A percentile compares a stretch with the other conserved stretches of the same genome.
phyloP scores from a whole-genome alignment of 2,797 vertebrate genomes.

The Lithobates sylvaticus region DNA sequence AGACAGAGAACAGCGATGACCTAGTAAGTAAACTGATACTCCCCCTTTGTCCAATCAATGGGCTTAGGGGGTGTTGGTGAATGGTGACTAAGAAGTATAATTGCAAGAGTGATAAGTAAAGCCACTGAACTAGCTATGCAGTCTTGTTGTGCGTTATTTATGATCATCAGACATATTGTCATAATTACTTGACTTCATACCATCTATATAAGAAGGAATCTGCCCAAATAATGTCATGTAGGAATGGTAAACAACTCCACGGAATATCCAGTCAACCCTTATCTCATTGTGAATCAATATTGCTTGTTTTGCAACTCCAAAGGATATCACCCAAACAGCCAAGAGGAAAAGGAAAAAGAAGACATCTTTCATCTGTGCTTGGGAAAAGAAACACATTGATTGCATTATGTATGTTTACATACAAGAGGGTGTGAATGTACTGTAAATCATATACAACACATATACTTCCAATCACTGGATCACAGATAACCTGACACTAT shows the following conservation, averaged over 20 bases:
- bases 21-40: no score
- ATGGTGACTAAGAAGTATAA: no score
- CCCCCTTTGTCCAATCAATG: no score
- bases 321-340: slow-evolving; percentile 96
- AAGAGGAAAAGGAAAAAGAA: slow-evolving; percentile 98
- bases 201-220: slow-evolving; percentile 87
- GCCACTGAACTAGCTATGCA: no score
- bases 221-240: slow-evolving; percentile 94
- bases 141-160: background rate
- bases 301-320: slow-evolving; percentile 94
- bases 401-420: no score
- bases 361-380: slow-evolving; percentile 91
- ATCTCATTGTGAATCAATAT: slow-evolving; percentile 93
- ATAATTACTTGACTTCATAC: slow-evolving; percentile 70
- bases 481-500: no score
- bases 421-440: no score
- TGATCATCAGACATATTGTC: background rate
- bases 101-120: no score
- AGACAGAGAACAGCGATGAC: no score
- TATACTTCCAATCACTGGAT: no score
- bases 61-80: no score
- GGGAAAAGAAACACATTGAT: background rate
- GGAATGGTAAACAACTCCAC: slow-evolving; percentile 91
- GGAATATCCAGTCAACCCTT: slow-evolving; percentile 90
- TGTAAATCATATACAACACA: no score